Evolutionary conservation across 1,140 invertebrate species (phyloP).

Genomic region (Dryas iulia): DNA sequence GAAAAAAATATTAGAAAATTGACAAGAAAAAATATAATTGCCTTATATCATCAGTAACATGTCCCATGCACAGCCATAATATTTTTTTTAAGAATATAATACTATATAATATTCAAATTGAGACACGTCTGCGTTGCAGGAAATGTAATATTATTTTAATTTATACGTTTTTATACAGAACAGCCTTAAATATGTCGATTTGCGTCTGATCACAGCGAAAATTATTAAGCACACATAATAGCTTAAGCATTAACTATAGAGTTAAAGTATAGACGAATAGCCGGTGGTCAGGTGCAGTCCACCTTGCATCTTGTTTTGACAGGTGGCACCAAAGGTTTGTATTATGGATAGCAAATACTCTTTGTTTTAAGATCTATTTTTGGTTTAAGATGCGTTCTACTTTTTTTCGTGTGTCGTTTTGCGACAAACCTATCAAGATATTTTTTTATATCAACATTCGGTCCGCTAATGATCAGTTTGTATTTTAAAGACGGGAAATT

Average conservation of each 20-base stretch:
- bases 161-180: conserved; percentile 1
- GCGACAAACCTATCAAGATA: neutral
- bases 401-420: neutral
- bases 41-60: neutral
- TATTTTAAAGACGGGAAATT: neutral
- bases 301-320: conserved; percentile 63
- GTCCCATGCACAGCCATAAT: neutral
- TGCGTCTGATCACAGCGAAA: neutral
- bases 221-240: conserved; percentile 1
- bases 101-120: neutral
- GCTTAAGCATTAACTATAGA: conserved; percentile 15
- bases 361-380: conserved; percentile 49
- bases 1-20: neutral
- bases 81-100: neutral
- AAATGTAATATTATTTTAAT: conserved; percentile 1
- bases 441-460: neutral
- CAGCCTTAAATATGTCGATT: neutral
- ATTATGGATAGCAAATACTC: conserved; percentile 42
- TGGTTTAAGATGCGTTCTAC: conserved; percentile 24
- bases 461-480: neutral
- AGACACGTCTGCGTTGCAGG: neutral
- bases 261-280: conserved; percentile 13
- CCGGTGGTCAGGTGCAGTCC: conserved; percentile 46
- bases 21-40: neutral
- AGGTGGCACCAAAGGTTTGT: conserved; percentile 45